Conservation (phyloP, 2,888 invertebrate genomes). For the Drosophila fungiperda region DNA sequence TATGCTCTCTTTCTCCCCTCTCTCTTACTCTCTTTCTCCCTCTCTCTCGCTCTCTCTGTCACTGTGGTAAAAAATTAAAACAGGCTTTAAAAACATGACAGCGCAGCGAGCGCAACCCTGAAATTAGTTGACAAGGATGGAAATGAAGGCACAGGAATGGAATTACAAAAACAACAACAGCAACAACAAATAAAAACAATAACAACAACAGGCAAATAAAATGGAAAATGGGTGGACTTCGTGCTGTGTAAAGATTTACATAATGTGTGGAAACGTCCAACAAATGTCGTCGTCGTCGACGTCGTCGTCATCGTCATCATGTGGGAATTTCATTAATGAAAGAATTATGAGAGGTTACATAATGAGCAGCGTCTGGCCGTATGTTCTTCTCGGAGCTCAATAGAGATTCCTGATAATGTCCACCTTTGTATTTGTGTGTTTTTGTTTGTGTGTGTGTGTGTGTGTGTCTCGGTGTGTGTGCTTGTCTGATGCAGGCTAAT, state of each 20-base stretch:
- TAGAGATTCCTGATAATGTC: conserved; percentile 64
- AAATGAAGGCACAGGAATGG: conserved; percentile 30
- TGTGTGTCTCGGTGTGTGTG: conserved; percentile 25
- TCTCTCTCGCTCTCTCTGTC: conserved; percentile 3
- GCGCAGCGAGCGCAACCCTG: conserved; percentile 68
- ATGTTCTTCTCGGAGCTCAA: conserved; percentile 5
- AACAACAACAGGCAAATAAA: conserved; percentile 31
- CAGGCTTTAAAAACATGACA: conserved; percentile 79
- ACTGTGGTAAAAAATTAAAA: conserved; percentile 60
- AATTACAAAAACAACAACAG: conserved; percentile 15
- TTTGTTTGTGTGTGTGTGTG: neutral
- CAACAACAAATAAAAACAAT: neutral
- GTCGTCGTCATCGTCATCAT: conserved; percentile 45
- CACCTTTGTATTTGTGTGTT: conserved; percentile 12
- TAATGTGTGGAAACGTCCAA: conserved; percentile 68
- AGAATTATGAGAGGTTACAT: conserved; percentile 80
- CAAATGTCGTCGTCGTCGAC: conserved; percentile 53
- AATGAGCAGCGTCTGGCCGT: conserved; percentile 54
- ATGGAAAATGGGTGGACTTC: conserved; percentile 67
- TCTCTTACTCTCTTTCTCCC: neutral
- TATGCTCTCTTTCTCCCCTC: neutral
- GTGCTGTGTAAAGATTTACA: conserved; percentile 77
- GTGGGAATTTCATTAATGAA: conserved; percentile 80
- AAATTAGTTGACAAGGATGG: conserved; percentile 79
- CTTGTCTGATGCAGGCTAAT: conserved; percentile 55